Conservation (phyloP, 2,113 vertebrate genomes). For the Thalassoma bifasciatum region DNA sequence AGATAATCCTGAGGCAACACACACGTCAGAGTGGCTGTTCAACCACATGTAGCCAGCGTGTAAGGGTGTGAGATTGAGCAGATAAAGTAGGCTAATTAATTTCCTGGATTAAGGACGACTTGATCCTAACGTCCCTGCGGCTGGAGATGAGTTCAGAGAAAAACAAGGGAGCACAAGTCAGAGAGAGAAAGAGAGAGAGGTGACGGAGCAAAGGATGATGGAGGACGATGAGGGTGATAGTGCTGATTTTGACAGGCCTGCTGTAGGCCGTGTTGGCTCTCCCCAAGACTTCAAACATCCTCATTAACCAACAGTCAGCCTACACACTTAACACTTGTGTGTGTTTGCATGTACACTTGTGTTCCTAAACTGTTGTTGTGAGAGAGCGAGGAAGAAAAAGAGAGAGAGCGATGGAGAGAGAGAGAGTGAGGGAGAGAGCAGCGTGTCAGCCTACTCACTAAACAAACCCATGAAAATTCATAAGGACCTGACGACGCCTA, state of each 20-base stretch:
- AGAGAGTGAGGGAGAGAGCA: conserved; percentile 52
- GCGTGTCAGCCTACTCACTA: conserved; percentile 79
- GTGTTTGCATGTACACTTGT: conserved; percentile 57
- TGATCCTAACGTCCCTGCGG: conserved; percentile 52
- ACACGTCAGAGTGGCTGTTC: conserved; percentile 17
- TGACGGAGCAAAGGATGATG: conserved; percentile 39
- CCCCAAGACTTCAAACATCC: conserved; percentile 72
- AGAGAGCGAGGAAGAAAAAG: conserved; percentile 23
- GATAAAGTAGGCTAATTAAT: conserved; percentile 74
- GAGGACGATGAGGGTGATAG: conserved; percentile 58
- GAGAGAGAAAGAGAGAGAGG: conserved; percentile 7
- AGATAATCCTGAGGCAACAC: conserved; percentile 18
- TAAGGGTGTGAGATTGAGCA: conserved; percentile 62
- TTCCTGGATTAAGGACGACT: conserved; percentile 68
- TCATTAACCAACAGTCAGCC: conserved; percentile 74
- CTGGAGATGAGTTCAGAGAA: conserved; percentile 44
- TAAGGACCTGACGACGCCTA: conserved; percentile 80
- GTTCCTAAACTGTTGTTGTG: conserved; percentile 63
- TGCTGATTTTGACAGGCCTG: conserved; percentile 65
- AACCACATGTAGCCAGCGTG: conserved; percentile 45
- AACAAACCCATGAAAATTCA: conserved; percentile 84
- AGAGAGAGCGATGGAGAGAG: conserved; percentile 6
- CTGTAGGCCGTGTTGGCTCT: conserved; percentile 71
- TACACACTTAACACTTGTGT: conserved; percentile 67
- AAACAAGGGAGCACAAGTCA: conserved; percentile 44